A percentile compares a stretch with the other conserved stretches of the same genome.
Evolutionary conservation across 2,888 invertebrate genomes (phyloP).

Genomic region (Andrena marginata): DNA sequence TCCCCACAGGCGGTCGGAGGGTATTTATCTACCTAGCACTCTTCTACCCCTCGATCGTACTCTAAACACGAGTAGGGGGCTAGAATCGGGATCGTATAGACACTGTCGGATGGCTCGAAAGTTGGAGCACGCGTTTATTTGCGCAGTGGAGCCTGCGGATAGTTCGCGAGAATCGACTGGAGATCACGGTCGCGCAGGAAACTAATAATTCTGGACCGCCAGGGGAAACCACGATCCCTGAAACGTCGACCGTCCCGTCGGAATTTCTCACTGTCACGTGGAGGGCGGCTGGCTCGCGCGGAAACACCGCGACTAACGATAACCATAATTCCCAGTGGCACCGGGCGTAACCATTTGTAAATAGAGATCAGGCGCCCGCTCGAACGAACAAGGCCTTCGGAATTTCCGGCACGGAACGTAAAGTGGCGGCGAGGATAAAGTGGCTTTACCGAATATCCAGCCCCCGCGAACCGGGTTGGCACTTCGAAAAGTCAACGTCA

Average conservation of each 20-base stretch:
- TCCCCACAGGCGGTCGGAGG: too few species aligned
- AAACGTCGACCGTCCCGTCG: conserved; percentile 16
- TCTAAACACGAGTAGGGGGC: too few species aligned
- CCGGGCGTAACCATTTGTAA: conserved; percentile 31
- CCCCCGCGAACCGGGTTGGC: conserved; percentile 28
- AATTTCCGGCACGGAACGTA: conserved; percentile 7
- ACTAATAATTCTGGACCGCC: conserved; percentile 23
- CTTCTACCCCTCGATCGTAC: too few species aligned
- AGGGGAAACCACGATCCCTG: conserved; percentile 1
- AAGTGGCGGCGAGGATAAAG: conserved; percentile 26
- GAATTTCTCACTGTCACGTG: conserved; percentile 45
- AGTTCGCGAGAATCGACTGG: neutral
- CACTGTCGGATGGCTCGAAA: too few species aligned
- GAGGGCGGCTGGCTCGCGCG: neutral
- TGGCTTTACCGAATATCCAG: conserved; percentile 19
- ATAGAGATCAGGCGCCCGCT: conserved; percentile 15
- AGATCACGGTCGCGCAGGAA: conserved; percentile 1
- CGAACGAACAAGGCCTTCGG: conserved; percentile 5
- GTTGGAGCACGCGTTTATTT: too few species aligned
- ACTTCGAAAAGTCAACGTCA: conserved; percentile 46
- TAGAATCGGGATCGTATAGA: too few species aligned
- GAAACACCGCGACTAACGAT: conserved; percentile 39
- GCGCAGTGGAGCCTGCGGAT: neutral
- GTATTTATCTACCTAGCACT: too few species aligned
- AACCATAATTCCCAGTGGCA: conserved; percentile 21